Percentiles rank a stretch among this genome's conserved stretches.
Evolutionary conservation across 1,140 invertebrate genomes (phyloP).

Genomic region (Scaptomyza hsui): DNA sequence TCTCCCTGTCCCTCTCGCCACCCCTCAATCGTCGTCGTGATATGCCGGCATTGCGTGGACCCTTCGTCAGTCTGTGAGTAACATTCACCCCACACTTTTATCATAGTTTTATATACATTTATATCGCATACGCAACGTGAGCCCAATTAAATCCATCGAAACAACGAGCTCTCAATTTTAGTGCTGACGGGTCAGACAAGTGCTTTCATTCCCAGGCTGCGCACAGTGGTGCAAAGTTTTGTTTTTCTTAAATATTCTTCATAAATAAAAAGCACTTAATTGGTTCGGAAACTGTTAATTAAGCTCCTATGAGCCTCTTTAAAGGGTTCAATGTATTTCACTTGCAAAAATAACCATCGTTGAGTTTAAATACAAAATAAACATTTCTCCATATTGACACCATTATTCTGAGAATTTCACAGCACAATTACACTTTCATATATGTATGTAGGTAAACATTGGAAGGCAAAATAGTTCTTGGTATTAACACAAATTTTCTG

Average conservation of each 20-base stretch:
- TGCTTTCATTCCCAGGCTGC: slow-evolving; percentile 45
- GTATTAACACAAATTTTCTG: too few species aligned
- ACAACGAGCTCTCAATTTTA: slow-evolving; percentile 30
- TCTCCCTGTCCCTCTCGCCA: slow-evolving; percentile 84
- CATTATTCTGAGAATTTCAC: neutral
- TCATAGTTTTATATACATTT: slow-evolving; percentile 11
- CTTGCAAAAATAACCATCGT: too few species aligned
- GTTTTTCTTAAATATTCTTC: too few species aligned
- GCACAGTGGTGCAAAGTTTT: slow-evolving; percentile 41
- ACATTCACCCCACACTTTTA: neutral
- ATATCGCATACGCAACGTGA: slow-evolving; percentile 20
- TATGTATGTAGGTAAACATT: too few species aligned
- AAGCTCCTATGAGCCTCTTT: too few species aligned
- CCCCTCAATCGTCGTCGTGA: slow-evolving; percentile 84
- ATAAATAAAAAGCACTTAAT: too few species aligned
- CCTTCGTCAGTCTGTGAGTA: slow-evolving; percentile 84
- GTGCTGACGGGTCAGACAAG: slow-evolving; percentile 39
- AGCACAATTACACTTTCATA: neutral
- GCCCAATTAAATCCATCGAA: slow-evolving; percentile 42
- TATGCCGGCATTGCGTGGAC: slow-evolving; percentile 84
- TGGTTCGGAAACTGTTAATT: too few species aligned
- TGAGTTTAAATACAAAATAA: too few species aligned
- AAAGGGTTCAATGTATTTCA: too few species aligned
- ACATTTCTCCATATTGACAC: neutral
- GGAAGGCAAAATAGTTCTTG: too few species aligned